Base-by-base conservation (phyloP, 2,888 invertebrate genomes). In the Drosophila putrida region DNA sequence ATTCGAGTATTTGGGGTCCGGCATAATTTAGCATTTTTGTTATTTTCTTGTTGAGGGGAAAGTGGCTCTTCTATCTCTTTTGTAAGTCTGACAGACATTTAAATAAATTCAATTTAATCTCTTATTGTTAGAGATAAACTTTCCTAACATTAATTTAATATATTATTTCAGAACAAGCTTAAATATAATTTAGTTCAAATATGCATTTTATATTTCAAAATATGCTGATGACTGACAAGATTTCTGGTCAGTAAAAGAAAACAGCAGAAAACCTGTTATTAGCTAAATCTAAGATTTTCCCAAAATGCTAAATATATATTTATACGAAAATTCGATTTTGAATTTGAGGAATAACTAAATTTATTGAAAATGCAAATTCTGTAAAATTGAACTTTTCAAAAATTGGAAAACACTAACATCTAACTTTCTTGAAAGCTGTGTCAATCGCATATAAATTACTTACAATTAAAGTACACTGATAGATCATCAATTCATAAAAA, bases 11-110 rank as follows among this genome's bases (percentile, higher is more conserved):
- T 74, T 67, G 71, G 63, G 69, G 57, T 51, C 61, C 66, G 65
- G 70, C 70, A 81, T 77, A 72, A 72, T 86, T 75, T 75, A 58
- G 71, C 69, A 72, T 54, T 71, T 71, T 67, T 59, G 50, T 49
- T 28, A 43, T 55, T 38, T 41, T 59, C 35, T 43, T 54, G 31
- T 68, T 49, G 39, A 20, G 60, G 81, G 51, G 73, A 78, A 81
- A 83, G 83, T 83, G 81, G 71, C 80, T 79, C 64, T 58, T 51
- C 10, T 31, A 28, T 35, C 47, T 55, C 27, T 53, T 31, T 27
- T 57, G 36, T 27, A n/a, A 9, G 35, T 11, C 9, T 28, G 20
- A 25, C 58, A 54, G 46, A 41, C 38, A 46, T 49, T 51, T 55
- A 13, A 36, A 69, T 43, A 63, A 43, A 25, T 43, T 8, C 25